A percentile compares a stretch with the other conserved stretches of the same genome.
Evolutionary conservation across 2,113 vertebrate genomes (phyloP).

Genomic region (Paradisaea rubra): DNA sequence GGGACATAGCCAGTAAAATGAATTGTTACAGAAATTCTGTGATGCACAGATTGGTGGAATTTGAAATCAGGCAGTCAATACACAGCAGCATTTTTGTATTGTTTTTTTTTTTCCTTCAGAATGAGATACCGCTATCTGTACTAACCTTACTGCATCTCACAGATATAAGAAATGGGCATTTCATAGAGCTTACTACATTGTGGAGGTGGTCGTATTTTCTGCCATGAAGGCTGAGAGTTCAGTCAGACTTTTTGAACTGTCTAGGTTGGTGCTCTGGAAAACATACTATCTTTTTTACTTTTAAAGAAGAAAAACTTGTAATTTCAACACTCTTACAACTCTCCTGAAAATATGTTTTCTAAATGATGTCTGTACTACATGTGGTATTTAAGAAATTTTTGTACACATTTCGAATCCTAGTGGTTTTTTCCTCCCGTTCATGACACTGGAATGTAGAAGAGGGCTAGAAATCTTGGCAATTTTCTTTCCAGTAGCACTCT

Average conservation of each 20-base stretch:
- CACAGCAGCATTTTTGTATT: not conserved
- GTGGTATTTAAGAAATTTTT: not conserved
- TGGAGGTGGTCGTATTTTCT: not conserved
- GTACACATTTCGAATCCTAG: not conserved
- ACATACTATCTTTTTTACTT: not conserved
- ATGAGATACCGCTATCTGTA: not conserved
- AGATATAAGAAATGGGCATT: not conserved
- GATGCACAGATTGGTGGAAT: not conserved
- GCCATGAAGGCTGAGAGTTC: not conserved
- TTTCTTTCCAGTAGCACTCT: not conserved
- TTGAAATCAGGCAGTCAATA: not conserved
- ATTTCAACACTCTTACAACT: not conserved
- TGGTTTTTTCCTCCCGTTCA: not conserved
- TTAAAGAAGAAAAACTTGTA: not conserved
- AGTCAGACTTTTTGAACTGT: not conserved
- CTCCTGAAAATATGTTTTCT: not conserved
- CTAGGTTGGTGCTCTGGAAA: not conserved
- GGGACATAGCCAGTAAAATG: not conserved
- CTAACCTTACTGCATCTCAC: not conserved
- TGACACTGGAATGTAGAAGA: not conserved
- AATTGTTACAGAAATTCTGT: not conserved
- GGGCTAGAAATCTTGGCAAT: not conserved
- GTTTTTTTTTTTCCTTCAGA: not conserved
- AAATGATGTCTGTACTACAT: not conserved
- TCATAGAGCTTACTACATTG: not conserved